phyloP scores from a whole-genome alignment of 92 coral and sea anemone species.

The Porites evermanni region DNA sequence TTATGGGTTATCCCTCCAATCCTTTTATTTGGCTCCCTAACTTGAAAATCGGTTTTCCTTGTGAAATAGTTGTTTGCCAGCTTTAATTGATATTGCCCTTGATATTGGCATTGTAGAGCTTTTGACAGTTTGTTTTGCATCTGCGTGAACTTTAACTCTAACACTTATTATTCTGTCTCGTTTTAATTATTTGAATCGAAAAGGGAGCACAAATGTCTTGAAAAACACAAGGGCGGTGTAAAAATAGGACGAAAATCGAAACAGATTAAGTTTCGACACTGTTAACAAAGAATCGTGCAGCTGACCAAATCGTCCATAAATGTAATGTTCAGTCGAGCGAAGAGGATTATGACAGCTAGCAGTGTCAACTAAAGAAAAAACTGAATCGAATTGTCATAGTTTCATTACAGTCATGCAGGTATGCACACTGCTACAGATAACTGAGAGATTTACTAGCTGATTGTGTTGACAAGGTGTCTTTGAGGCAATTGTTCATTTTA shows the following conservation, averaged over 20 bases:
- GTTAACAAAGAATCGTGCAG: conserved; percentile 1
- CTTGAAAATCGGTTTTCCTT: not conserved
- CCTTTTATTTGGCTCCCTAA: not conserved
- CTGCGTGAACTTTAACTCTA: not conserved
- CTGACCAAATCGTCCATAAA: not conserved
- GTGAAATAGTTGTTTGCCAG: not conserved
- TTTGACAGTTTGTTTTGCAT: not conserved
- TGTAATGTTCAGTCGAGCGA: conserved; percentile 15
- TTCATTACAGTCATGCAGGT: conserved; percentile 23
- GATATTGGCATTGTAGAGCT: not conserved
- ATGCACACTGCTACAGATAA: conserved; percentile 25
- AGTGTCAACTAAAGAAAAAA: conserved; percentile 2
- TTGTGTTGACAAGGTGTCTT: conserved; percentile 42
- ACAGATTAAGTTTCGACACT: conserved; percentile 20
- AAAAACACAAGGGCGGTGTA: not conserved
- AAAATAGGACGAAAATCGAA: not conserved
- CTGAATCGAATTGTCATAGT: conserved; percentile 14
- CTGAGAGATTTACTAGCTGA: conserved; percentile 8
- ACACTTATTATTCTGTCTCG: not conserved
- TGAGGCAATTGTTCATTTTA: not conserved
- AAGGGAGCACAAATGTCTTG: not conserved
- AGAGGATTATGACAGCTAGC: conserved; percentile 23
- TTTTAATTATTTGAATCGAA: not conserved
- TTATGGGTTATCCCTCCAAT: not conserved
- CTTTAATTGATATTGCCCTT: not conserved